These are phyloP conservation scores for Paedocypris sp. DNA, from an alignment of 2,113 vertebrate species.

Conservation along the genomic window DNA sequence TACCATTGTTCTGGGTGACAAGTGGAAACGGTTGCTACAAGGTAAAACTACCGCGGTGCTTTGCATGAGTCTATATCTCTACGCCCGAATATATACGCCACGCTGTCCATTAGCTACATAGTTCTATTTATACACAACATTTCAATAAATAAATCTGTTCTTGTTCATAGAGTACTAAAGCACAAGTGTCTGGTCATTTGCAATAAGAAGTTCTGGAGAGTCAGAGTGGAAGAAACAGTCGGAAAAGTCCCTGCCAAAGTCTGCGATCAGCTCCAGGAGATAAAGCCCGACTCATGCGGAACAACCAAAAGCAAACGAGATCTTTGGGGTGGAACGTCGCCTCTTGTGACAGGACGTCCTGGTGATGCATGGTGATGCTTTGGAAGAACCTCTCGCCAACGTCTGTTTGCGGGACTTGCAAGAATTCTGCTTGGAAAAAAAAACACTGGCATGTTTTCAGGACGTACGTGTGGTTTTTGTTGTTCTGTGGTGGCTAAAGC, in stretches of 20 bases:
- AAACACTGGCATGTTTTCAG: too few relatives aligned
- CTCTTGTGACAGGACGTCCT: too few relatives aligned
- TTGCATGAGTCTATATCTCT: constrained; percentile 43
- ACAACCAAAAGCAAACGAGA: too few relatives aligned
- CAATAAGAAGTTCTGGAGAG: constrained; percentile 37
- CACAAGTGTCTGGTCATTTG: constrained; percentile 73
- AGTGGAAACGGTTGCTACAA: constrained; percentile 43
- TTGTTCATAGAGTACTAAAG: constrained; percentile 47
- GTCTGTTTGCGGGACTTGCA: too few relatives aligned
- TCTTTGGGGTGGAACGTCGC: too few relatives aligned
- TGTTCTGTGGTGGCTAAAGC: too few relatives aligned
- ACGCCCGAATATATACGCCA: constrained; percentile 52
- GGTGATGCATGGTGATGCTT: too few relatives aligned
- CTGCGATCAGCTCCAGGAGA: too few relatives aligned
- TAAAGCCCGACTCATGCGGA: too few relatives aligned
- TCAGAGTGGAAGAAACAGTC: constrained; percentile 48
- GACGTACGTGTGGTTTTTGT: too few relatives aligned
- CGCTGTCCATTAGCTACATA: constrained; percentile 57
- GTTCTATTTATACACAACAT: constrained; percentile 47
- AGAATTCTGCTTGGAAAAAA: too few relatives aligned
- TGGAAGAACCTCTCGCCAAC: too few relatives aligned
- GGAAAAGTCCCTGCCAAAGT: constrained; percentile 42
- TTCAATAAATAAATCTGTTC: constrained; percentile 29
- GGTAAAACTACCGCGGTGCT: constrained; percentile 46
- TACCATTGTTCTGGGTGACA: constrained; percentile 15